Percentiles rank a stretch among this genome's conserved stretches.
Evolutionary conservation across 2,888 invertebrate species (phyloP).

Genomic region (Diaphora mendica): DNA sequence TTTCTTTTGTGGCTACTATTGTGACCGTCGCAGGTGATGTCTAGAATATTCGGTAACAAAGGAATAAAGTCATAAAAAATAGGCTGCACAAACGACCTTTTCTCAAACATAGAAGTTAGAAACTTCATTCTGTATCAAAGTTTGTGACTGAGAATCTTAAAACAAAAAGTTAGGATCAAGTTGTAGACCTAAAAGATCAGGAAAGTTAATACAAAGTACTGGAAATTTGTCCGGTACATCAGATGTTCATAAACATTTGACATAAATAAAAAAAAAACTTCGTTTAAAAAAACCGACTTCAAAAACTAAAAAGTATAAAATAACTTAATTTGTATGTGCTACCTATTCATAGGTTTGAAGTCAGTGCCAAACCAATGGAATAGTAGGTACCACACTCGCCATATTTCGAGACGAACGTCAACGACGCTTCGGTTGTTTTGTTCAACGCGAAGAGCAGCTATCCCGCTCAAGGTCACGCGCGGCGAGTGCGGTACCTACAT

Average conservation of each 20-base stretch:
- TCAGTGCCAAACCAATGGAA: no score
- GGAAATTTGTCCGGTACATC: conserved; percentile 3
- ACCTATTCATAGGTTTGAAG: no score
- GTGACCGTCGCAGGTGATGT: background rate
- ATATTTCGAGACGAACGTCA: no score
- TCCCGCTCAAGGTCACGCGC: no score
- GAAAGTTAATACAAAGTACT: conserved; percentile 12
- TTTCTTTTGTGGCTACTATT: background rate
- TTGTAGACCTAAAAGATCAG: conserved; percentile 1
- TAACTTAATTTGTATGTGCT: no score
- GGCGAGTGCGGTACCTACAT: no score
- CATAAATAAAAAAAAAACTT: no score
- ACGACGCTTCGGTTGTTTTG: no score
- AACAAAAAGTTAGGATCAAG: background rate
- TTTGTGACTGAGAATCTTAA: conserved; percentile 7
- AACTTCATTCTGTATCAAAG: conserved; percentile 5
- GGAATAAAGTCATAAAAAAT: background rate
- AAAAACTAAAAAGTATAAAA: no score
- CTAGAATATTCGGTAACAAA: background rate
- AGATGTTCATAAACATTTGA: background rate
- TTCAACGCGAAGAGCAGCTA: no score
- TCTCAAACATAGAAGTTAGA: background rate
- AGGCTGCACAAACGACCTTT: background rate
- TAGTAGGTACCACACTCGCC: no score
- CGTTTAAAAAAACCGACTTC: no score